phyloP scores from a whole-genome alignment of 1,140 invertebrate species.

The Adoxophyes honmai region DNA sequence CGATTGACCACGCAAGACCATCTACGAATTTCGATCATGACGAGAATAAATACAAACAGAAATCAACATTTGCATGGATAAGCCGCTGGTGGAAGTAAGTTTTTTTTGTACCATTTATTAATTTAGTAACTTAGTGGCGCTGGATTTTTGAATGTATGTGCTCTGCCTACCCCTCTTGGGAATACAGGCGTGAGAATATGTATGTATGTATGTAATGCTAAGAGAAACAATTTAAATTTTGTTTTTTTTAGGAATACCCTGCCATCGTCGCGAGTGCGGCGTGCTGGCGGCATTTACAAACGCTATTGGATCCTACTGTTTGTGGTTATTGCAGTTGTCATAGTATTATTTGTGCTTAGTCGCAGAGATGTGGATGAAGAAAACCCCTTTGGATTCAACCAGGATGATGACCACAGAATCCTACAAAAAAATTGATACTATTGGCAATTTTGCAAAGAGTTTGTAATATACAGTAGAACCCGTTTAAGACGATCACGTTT shows the following conservation, averaged over 20 bases:
- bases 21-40: conserved; percentile 59
- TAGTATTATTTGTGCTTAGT: conserved; percentile 54
- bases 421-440: conserved; percentile 62
- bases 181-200: too few relatives aligned
- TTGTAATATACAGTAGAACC: too few relatives aligned
- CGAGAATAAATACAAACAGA: conserved; percentile 72
- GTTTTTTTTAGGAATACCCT: conserved; percentile 49
- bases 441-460: background rate
- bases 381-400: conserved; percentile 55
- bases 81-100: conserved; percentile 73
- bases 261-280: conserved; percentile 56
- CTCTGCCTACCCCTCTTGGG: too few relatives aligned
- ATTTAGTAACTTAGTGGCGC: too few relatives aligned
- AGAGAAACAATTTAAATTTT: too few relatives aligned
- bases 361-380: conserved; percentile 53
- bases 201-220: too few relatives aligned
- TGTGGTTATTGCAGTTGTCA: conserved; percentile 42
- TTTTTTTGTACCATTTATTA: background rate
- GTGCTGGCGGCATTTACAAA: conserved; percentile 57
- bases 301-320: conserved; percentile 62
- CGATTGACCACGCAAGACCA: conserved; percentile 39
- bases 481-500: too few relatives aligned
- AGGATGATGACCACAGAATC: conserved; percentile 60
- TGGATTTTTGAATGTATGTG: too few relatives aligned
- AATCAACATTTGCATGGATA: conserved; percentile 68